These are phyloP conservation scores for Tiliqua scincoides DNA, from an alignment of 2,113 vertebrate genomes.

Conservation along the genomic window DNA sequence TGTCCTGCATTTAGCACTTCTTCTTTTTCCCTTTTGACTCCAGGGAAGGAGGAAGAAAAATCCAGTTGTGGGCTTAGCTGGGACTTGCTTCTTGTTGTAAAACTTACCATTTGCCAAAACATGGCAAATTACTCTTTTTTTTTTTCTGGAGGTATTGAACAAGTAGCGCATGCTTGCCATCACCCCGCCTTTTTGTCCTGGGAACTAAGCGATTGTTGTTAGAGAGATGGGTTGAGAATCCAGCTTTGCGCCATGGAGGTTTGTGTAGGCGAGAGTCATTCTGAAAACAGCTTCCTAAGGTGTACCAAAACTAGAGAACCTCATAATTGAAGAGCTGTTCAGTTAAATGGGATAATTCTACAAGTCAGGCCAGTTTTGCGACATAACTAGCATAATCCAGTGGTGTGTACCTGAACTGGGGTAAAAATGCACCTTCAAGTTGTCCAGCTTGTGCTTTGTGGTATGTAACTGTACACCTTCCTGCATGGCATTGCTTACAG, in stretches of 20 bases:
- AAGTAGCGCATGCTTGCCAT: constrained; percentile 19
- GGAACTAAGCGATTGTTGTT: constrained; percentile 6
- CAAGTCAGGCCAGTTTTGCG: constrained; percentile 44
- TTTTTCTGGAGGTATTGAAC: constrained; percentile 43
- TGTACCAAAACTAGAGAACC: neutral
- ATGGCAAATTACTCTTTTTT: constrained; percentile 16
- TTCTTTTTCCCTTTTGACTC: constrained; percentile 16
- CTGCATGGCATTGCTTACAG: rapidly evolving
- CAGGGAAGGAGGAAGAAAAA: neutral
- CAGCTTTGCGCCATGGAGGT: neutral
- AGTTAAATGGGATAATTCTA: neutral
- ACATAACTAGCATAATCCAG: constrained; percentile 42
- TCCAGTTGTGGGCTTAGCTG: constrained; percentile 11
- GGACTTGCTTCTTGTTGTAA: neutral
- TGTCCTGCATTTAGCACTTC: neutral
- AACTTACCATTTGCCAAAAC: constrained; percentile 38
- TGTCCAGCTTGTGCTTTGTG: rapidly evolving
- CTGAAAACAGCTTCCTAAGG: neutral
- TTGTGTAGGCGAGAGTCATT: neutral
- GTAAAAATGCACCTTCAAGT: rapidly evolving
- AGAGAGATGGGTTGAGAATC: neutral
- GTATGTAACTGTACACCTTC: rapidly evolving
- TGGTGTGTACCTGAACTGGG: constrained; percentile 27
- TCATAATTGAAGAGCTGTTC: neutral
- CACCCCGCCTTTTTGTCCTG: neutral